Conservation (phyloP, 2,888 invertebrate species). For the Odontocolon sp. region DNA sequence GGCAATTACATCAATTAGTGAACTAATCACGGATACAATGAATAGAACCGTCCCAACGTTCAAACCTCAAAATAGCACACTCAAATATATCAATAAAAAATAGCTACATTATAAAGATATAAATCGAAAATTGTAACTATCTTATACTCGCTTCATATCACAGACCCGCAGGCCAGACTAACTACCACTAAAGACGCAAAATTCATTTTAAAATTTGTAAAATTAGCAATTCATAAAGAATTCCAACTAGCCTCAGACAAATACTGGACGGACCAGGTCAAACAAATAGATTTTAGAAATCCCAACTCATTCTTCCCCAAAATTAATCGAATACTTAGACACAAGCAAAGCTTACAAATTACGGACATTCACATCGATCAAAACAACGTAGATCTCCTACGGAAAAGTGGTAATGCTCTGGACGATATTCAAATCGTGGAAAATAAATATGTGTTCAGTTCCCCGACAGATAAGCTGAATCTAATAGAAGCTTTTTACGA, state of each 20-base stretch:
- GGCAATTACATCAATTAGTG: neutral
- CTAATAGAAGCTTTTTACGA: slow-evolving; percentile 8
- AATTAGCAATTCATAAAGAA: neutral
- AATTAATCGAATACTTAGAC: slow-evolving; percentile 34
- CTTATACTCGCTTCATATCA: neutral
- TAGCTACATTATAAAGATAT: neutral
- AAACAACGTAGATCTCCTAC: neutral
- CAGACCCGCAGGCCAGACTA: neutral
- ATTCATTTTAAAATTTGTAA: neutral
- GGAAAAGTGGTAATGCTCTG: neutral
- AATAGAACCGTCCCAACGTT: slow-evolving; percentile 1
- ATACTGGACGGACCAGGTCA: slow-evolving; percentile 17
- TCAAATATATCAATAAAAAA: slow-evolving; percentile 27
- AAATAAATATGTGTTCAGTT: neutral
- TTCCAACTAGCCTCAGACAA: neutral
- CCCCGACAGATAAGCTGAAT: neutral
- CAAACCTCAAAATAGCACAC: neutral
- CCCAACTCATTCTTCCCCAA: slow-evolving; percentile 41
- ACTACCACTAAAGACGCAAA: neutral
- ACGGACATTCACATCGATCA: neutral
- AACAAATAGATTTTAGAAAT: slow-evolving; percentile 29
- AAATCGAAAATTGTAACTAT: neutral
- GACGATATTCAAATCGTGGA: neutral
- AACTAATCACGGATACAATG: neutral
- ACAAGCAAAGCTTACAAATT: neutral